Base-by-base conservation (phyloP, 2,888 invertebrate genomes). In the Tubulanus polymorphus region DNA sequence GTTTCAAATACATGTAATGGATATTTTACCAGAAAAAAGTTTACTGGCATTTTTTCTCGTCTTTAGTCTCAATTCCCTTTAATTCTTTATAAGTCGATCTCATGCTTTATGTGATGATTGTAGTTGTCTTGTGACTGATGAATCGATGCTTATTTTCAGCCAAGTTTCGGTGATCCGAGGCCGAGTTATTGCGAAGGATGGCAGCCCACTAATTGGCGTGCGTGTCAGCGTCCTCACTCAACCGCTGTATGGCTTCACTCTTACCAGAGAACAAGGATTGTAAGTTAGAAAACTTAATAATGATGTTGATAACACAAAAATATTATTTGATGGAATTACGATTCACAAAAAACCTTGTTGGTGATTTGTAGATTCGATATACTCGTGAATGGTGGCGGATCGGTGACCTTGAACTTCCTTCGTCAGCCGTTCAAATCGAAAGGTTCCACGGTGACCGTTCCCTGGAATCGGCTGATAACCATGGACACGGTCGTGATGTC, bases 81-180 rank as follows among this genome's bases (percentile, higher is more conserved):
- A n/a, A n/a, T n/a, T n/a, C n/a, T n/a, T n/a, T n/a, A n/a, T n/a
- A n/a, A n/a, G n/a, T n/a, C n/a, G n/a, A n/a, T n/a, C n/a, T n/a
- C n/a, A n/a, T n/a, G n/a, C n/a, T n/a, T n/a, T n/a, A n/a, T n/a
- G n/a, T n/a, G n/a, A n/a, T n/a, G n/a, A n/a, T n/a, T n/a, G n/a
- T n/a, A n/a, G n/a, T n/a, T n/a, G n/a, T n/a, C n/a, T n/a, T n/a
- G n/a, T n/a, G n/a, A n/a, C n/a, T n/a, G n/a, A n/a, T n/a, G n/a
- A n/a, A n/a, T 26, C 29, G 20, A n/a, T 27, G 51, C 48, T 56
- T 51, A 48, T 51, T 71, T 71, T 52, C 87, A 99, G 97, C 84
- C 93, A 96, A 80, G 96, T 94, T 74, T 93, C 97, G 75, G 96
- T 99, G 80, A 93, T 99, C 86, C 87, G 97, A 76, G 99, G 99